These are phyloP conservation scores for Callorhinus ursinus DNA, from an alignment of 2,113 vertebrate species.

Conservation along the genomic window DNA sequence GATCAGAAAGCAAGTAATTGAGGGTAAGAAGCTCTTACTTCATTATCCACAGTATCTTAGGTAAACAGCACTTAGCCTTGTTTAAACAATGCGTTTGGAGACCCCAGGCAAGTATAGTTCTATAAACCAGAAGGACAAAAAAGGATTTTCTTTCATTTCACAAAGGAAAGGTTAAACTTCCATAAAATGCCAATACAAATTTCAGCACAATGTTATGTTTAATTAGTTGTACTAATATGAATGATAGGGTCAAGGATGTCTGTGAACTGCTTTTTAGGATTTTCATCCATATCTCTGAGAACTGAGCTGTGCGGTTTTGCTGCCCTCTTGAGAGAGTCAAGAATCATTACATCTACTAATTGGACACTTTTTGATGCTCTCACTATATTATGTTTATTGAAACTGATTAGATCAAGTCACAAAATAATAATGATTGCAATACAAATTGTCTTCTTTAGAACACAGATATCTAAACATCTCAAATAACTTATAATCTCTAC, in stretches of 20 bases:
- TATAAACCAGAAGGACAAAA: constrained; percentile 32
- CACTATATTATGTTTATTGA: background rate
- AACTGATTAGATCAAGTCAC: background rate
- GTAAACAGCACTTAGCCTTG: background rate
- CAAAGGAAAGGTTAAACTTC: background rate
- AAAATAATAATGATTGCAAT: background rate
- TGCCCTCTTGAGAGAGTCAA: constrained; percentile 72
- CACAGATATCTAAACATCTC: background rate
- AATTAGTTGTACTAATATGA: constrained; percentile 34
- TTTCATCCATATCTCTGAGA: background rate
- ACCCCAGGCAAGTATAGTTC: background rate
- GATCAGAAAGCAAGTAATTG: background rate
- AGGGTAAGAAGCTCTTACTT: background rate
- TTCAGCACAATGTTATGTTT: constrained; percentile 12
- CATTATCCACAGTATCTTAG: background rate
- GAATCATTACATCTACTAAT: background rate
- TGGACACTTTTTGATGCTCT: background rate
- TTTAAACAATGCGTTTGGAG: constrained; percentile 34
- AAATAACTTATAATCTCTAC: background rate
- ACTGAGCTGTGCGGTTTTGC: constrained; percentile 59
- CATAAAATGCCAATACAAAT: constrained; percentile 5
- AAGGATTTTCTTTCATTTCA: background rate
- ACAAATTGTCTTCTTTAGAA: background rate
- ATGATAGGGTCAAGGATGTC: background rate
- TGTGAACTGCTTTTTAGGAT: constrained; percentile 10